These are phyloP conservation scores for Ceraclea dissimilis DNA, from an alignment of 2,888 invertebrate genomes.

Conservation along the genomic window DNA sequence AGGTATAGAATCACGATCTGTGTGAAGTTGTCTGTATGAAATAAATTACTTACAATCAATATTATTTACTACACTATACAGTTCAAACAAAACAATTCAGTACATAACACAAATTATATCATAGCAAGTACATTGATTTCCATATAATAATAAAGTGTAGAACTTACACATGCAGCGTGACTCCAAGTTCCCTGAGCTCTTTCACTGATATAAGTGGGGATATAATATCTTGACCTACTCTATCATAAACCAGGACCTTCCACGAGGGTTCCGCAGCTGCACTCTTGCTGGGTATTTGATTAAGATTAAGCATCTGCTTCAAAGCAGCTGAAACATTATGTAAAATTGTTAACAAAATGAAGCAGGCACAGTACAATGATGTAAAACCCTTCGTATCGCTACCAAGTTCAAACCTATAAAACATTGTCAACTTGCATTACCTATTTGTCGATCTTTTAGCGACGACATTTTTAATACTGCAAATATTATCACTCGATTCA, in stretches of 20 bases:
- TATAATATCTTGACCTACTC: conserved; percentile 95
- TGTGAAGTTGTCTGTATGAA: conserved; percentile 67
- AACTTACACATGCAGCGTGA: conserved; percentile 93
- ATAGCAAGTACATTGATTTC: no score
- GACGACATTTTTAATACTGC: conserved; percentile 47
- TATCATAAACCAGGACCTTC: conserved; percentile 95
- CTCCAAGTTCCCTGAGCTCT: conserved; percentile 90
- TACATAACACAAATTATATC: no score
- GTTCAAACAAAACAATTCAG: no score
- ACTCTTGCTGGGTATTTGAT: conserved; percentile 69
- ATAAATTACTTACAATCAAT: background rate
- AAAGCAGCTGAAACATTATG: conserved; percentile 66
- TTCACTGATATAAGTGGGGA: conserved; percentile 94
- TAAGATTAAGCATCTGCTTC: conserved; percentile 93
- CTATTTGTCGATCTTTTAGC: conserved; percentile 64
- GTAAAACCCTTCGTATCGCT: background rate
- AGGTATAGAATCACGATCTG: conserved; percentile 86
- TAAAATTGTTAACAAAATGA: conserved; percentile 1
- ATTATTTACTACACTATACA: no score
- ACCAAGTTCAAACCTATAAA: background rate
- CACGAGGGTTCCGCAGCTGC: conserved; percentile 82
- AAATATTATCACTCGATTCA: background rate
- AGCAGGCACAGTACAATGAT: background rate
- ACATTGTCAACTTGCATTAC: conserved; percentile 36
- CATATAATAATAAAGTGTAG: background rate